A percentile compares a stretch with the other conserved stretches of the same genome.
Evolutionary conservation across 2,797 vertebrate genomes (phyloP).

Genomic region (Sphenopsis melanotis): DNA sequence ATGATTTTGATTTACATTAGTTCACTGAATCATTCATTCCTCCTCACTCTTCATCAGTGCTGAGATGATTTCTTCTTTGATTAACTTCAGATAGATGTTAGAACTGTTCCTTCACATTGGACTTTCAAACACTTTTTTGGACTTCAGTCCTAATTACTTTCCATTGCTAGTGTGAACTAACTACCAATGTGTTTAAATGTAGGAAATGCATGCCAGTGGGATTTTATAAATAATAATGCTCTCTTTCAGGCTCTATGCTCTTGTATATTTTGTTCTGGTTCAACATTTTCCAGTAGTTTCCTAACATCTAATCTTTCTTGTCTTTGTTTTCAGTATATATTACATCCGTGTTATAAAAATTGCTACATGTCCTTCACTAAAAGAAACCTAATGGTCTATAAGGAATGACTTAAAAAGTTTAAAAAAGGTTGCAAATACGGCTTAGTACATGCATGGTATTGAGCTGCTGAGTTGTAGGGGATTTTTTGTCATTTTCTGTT

Average conservation of each 20-base stretch:
- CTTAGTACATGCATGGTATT: not conserved
- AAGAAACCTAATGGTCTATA: not conserved
- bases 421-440: not conserved
- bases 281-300: not conserved
- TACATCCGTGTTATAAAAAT: not conserved
- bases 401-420: not conserved
- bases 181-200: not conserved
- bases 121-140: conserved; percentile 5
- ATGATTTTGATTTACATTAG: conserved; percentile 53
- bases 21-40: conserved; percentile 60
- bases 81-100: conserved; percentile 51
- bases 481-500: not conserved
- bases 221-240: not conserved
- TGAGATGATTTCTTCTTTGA: conserved; percentile 53
- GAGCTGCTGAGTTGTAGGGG: not conserved
- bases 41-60: conserved; percentile 24
- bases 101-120: not conserved
- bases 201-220: not conserved
- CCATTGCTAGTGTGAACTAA: not conserved
- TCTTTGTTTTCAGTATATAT: not conserved
- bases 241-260: not conserved
- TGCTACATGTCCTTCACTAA: not conserved
- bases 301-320: not conserved
- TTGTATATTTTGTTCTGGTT: not conserved
- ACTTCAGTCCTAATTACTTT: conserved; percentile 5